Evolutionary conservation across 2,888 invertebrate genomes (phyloP), one percentile per base, ranked within the genome.

Genomic region (Agonopterix arenella): DNA sequence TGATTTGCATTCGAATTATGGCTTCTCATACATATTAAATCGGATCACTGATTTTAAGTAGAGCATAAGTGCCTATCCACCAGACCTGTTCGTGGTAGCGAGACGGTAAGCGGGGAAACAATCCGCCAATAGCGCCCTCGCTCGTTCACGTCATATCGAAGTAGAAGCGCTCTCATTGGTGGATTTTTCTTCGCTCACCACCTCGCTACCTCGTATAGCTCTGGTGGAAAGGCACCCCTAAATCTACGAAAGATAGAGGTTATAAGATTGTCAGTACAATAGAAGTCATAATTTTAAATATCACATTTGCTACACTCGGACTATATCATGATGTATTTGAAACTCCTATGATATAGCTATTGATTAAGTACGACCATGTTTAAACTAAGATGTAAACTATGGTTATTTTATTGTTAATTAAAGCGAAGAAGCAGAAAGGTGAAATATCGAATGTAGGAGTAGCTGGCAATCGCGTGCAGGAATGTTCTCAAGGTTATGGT

Each of bases 351-450:
- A 28, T 7, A 28, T 28, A 43, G 11, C 11, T 11, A 11, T 43
- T 11, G 43, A 11, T 43, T 43, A 11, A 11, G 43, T 8, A 43
- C 43, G 10, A 11, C 11, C 11, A 43, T 43, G 11, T 11, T 43
- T 11, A 43, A 3, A 43, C 4, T 11, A 28, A 28, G 28, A 1
- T 28, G 28, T 28, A 28, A 28, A 28, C 28, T 28, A 28, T 28
- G 28, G 28, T 11, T 8, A 11, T 36, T 47, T 52, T 50, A 38
- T 81, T 84, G 69, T 84, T 75, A 76, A 74, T 80, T 82, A 79
- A 88, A 89, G 88, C 83, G 54, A 86, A 77, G 86, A 86, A 84
- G 85, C 78, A 71, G 76, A 88, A 78, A 76, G 75, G 75, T 73
- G 84, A 78, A 57, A 72, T 81, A 59, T 64, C 75, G 60, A 79